These are phyloP conservation scores for Hypothenemus hampei DNA, from an alignment of 1,140 invertebrate species.

Conservation along the genomic window DNA sequence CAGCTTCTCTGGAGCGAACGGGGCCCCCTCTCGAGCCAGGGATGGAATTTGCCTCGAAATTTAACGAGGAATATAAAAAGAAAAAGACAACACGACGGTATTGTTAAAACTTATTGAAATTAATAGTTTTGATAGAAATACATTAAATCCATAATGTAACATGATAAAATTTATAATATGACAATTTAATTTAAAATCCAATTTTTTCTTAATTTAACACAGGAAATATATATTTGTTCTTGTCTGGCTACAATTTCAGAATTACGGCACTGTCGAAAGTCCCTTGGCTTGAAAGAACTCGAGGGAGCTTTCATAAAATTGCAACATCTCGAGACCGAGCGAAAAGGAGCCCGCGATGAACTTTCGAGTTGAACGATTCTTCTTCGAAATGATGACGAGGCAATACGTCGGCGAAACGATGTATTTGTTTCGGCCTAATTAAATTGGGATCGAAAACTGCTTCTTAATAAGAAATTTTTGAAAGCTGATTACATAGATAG, in stretches of 20 bases:
- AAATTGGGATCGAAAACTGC: slow-evolving; percentile 28
- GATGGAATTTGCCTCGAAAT: slow-evolving; percentile 20
- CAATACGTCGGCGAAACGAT: slow-evolving; percentile 30
- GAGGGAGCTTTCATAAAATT: slow-evolving; percentile 45
- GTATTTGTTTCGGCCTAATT: slow-evolving; percentile 40
- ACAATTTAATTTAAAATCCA: too few species aligned
- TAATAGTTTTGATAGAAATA: too few species aligned
- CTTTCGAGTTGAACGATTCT: slow-evolving; percentile 40
- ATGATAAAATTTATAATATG: too few species aligned
- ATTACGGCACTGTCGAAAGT: slow-evolving; percentile 14
- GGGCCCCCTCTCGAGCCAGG: slow-evolving; percentile 12
- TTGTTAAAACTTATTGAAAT: too few species aligned
- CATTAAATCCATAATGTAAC: too few species aligned
- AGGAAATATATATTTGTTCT: too few species aligned
- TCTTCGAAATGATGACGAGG: slow-evolving; percentile 36
- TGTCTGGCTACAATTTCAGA: too few species aligned
- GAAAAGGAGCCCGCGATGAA: slow-evolving; percentile 34
- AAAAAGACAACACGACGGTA: too few species aligned
- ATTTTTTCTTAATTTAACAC: too few species aligned
- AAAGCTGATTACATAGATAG: too few species aligned
- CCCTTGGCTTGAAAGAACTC: slow-evolving; percentile 36
- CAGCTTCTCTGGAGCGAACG: slow-evolving; percentile 44
- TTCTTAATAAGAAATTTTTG: too few species aligned
- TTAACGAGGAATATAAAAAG: slow-evolving; percentile 5
- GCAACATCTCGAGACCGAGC: slow-evolving; percentile 39